phyloP scores from a whole-genome alignment of 2,797 vertebrate genomes.

The Pterois miles region DNA sequence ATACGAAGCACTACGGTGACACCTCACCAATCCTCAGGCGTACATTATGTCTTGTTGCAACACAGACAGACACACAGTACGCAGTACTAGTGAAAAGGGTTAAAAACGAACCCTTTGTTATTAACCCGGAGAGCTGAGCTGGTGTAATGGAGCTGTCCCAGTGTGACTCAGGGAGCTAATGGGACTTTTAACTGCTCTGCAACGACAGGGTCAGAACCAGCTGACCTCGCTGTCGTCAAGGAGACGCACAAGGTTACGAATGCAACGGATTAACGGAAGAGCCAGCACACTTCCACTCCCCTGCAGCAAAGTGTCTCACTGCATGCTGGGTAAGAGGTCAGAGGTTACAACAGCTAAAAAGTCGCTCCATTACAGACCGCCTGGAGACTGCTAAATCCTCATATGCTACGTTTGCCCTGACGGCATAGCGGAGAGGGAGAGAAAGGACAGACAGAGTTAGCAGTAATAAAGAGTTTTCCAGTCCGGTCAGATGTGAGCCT shows the following conservation, averaged over 20 bases:
- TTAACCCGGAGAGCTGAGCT: conserved; percentile 57
- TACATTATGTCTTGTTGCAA: background rate
- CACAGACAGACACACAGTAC: background rate
- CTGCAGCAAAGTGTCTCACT: background rate
- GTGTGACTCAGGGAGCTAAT: conserved; percentile 71
- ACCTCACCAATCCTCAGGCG: background rate
- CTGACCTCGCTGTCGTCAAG: conserved; percentile 41
- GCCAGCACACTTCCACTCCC: background rate
- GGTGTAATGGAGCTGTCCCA: conserved; percentile 67
- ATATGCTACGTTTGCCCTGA: background rate
- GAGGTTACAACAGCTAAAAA: conserved; percentile 41
- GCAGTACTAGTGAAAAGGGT: conserved; percentile 2
- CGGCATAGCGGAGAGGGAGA: conserved; percentile 16
- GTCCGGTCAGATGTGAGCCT: conserved; percentile 58
- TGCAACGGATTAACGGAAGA: background rate
- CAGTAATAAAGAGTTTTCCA: conserved; percentile 63
- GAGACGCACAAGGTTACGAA: background rate
- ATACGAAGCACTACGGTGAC: background rate
- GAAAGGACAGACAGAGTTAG: conserved; percentile 31
- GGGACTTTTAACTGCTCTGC: conserved; percentile 67
- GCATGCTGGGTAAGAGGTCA: conserved; percentile 46
- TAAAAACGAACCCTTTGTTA: conserved; percentile 40
- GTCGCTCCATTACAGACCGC: conserved; percentile 18
- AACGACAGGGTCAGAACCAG: conserved; percentile 52
- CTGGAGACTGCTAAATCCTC: background rate